These are phyloP conservation scores for Diadophis punctatus DNA, from an alignment of 2,113 vertebrate genomes.

Conservation along the genomic window DNA sequence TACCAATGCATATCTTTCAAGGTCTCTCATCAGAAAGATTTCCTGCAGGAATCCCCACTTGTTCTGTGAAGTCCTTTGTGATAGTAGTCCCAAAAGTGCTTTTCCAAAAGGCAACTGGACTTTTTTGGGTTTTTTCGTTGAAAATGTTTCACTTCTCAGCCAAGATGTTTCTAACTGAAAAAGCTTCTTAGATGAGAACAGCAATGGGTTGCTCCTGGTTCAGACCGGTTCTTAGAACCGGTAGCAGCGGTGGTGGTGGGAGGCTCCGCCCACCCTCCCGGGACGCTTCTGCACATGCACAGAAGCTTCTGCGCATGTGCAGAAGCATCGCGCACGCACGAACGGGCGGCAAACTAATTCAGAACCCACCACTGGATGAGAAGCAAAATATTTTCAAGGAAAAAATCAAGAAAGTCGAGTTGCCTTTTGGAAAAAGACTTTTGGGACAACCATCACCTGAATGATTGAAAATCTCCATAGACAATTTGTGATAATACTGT, in stretches of 20 bases:
- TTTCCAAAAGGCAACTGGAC: neutral
- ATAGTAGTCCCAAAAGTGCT: neutral
- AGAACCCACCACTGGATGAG: no score
- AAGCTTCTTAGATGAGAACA: neutral
- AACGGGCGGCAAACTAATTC: no score
- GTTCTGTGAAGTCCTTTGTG: neutral
- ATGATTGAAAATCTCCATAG: neutral
- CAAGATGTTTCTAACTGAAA: neutral
- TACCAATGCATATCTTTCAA: no score
- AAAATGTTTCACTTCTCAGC: neutral
- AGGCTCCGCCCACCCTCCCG: no score
- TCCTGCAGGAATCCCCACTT: neutral
- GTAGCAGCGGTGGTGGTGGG: no score
- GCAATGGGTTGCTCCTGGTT: no score
- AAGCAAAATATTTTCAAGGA: neutral
- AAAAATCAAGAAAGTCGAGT: neutral
- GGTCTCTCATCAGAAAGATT: neutral
- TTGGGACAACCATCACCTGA: neutral
- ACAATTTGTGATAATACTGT: neutral
- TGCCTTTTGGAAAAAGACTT: neutral
- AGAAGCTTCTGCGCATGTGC: no score
- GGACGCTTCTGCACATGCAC: no score
- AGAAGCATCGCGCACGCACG: no score
- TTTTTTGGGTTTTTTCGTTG: neutral
- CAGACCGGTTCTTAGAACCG: no score